Evolutionary conservation across 2,113 vertebrate genomes (phyloP), one percentile per base, ranked within the genome.

Genomic region (Scalopus aquaticus): DNA sequence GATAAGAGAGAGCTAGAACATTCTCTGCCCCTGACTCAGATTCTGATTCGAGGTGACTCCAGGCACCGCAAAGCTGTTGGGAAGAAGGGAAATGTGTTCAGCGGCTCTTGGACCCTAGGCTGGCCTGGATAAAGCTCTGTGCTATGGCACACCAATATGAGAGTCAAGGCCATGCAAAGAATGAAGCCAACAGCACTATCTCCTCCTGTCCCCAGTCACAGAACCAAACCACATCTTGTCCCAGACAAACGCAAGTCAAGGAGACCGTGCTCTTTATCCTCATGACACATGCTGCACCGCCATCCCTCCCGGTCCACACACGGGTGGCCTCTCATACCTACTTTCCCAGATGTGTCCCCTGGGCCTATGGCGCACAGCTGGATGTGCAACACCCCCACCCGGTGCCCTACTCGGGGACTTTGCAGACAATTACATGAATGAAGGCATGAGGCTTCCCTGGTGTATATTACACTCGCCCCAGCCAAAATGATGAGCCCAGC

Each of bases 321-420:
- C 2, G 16, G 42, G 32, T 79, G 32, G 88, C 76, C 44, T 51
- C 72, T 88, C 80, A 77, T 91, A 88, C 93, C 79, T 88, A 24
- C 83, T 95, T 94, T 77, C 65, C 94, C 93, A 96, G 79, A 90
- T 95, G 83, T 84, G 74, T 73, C 87, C 54, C 70, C 49, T 10
- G 42, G 26, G 54, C 62, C 84, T 56, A 89, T 64, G n/a, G 70
- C 78, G 42, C 87, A 87, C 72, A 90, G 79, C 62, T 88, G 80
- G 76, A 81, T 42, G 44, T 2, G 20, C 24, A 24, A 30, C 62
- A 20, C 5, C 26, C 65, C 73, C 26, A 24, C 32, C 39, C 19
- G 12, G 0, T 7, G 32, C 35, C 56, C 67, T 78, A 22, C 82
- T 42, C 49, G 54, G 58, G 19, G 32, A 39, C 42, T 87, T 86